phyloP scores from a whole-genome alignment of 2,888 invertebrate genomes.

The Dysmachus trigonus region DNA sequence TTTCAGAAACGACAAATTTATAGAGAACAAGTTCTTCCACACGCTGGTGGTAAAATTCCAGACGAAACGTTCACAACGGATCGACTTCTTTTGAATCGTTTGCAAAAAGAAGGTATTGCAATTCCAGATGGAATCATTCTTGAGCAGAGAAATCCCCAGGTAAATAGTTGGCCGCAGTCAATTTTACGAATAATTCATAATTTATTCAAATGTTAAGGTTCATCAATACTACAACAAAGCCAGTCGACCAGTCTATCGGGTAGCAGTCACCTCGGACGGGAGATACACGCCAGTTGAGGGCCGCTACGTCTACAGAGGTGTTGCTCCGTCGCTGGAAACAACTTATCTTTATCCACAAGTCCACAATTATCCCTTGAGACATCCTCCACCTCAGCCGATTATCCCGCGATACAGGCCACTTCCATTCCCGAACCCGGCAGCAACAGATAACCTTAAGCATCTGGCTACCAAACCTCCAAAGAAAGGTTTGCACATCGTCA shows the following conservation, averaged over 20 bases:
- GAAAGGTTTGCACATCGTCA: background rate
- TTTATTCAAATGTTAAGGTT: conserved; percentile 54
- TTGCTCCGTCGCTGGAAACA: conserved; percentile 67
- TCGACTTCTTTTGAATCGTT: conserved; percentile 69
- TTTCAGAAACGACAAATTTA: conserved; percentile 70
- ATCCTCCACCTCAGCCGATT: conserved; percentile 52
- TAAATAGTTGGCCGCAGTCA: conserved; percentile 46
- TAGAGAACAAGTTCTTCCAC: conserved; percentile 71
- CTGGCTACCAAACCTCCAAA: background rate
- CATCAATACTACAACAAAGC: conserved; percentile 60
- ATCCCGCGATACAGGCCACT: conserved; percentile 59
- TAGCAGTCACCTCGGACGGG: conserved; percentile 67
- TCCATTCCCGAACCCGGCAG: conserved; percentile 58
- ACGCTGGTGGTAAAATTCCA: conserved; percentile 72
- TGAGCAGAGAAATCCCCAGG: conserved; percentile 65
- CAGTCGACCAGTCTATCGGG: conserved; percentile 61
- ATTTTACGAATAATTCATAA: background rate
- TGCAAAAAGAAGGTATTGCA: conserved; percentile 71
- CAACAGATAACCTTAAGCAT: conserved; percentile 52
- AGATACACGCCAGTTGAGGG: conserved; percentile 67
- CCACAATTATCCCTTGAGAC: conserved; percentile 56
- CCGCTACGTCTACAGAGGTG: conserved; percentile 60
- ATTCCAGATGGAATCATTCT: conserved; percentile 70
- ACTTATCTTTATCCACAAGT: conserved; percentile 68
- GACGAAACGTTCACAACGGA: conserved; percentile 71